A percentile compares a stretch with the other conserved stretches of the same genome.
Conservation (phyloP, 2,888 invertebrate species). For the Labia minor region DNA sequence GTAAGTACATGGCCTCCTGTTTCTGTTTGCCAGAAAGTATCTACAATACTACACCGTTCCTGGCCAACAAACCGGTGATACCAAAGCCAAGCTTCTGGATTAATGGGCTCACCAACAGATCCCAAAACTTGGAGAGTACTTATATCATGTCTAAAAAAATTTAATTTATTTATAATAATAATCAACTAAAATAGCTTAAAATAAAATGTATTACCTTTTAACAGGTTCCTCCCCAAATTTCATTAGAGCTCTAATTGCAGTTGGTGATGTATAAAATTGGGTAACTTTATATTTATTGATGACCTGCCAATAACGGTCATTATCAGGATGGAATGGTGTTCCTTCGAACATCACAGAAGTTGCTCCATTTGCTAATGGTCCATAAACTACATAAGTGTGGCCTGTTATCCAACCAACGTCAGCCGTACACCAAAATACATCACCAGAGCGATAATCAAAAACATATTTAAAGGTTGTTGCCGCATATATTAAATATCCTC, state of each 20-base stretch:
- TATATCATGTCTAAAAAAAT: slow-evolving; percentile 48
- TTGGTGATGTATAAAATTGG: slow-evolving; percentile 98
- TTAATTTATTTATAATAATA: slow-evolving; percentile 18
- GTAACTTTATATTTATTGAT: slow-evolving; percentile 88
- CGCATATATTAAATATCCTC: slow-evolving; percentile 87
- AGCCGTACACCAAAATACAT: slow-evolving; percentile 88
- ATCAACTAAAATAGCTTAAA: no score
- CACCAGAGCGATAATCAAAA: slow-evolving; percentile 78
- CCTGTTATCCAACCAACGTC: slow-evolving; percentile 96
- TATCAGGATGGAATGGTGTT: slow-evolving; percentile 87
- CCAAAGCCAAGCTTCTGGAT: slow-evolving; percentile 97
- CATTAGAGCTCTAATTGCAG: slow-evolving; percentile 92
- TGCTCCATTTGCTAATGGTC: slow-evolving; percentile 85
- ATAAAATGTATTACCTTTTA: slow-evolving; percentile 44
- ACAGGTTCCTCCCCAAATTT: slow-evolving; percentile 83
- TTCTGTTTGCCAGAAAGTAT: slow-evolving; percentile 99
- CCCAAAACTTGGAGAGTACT: slow-evolving; percentile 69
- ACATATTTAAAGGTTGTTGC: slow-evolving; percentile 91
- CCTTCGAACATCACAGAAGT: slow-evolving; percentile 96
- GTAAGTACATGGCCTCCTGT: slow-evolving; percentile 97
- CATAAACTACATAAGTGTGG: slow-evolving; percentile 87
- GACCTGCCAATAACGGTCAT: slow-evolving; percentile 87
- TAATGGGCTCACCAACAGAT: slow-evolving; percentile 98
- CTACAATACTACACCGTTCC: slow-evolving; percentile 80
- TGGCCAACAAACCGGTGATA: slow-evolving; percentile 76